Evolutionary conservation across 64 coral and sea anemone species (phyloP), one percentile per base, ranked within the genome.

Genomic region (Montipora cactus): DNA sequence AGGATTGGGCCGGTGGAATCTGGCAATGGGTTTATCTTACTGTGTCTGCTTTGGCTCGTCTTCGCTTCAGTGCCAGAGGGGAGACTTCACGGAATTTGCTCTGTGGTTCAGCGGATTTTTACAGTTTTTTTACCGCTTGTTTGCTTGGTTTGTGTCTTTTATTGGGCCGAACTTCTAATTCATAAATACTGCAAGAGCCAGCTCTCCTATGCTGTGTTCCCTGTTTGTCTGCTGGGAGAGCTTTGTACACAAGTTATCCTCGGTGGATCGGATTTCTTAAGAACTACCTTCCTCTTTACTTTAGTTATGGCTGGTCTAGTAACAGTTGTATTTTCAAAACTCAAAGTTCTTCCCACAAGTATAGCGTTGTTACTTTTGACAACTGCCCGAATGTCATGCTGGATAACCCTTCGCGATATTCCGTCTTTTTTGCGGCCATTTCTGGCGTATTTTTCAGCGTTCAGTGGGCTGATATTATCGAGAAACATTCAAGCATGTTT

Each of bases 231-330:
- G 61, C 74, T 88, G 44, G 96, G 96, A 89, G 96, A 98, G 83
- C 89, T 98, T 94, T 94, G 96, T 95, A 98, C 96, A 89, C 96
- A 98, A 88, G 87, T 94, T 74, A 90, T 98, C 91, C 74, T 98
- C 37, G 96, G 94, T 87, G 89, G 93, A 81, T 98, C 96, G 73
- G 96, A 98, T 95, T 94, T 98, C 91, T 79, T 98, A 74, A 82
- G 96, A 91, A 90, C 83, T 92, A 98, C 91, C 45, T 81, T 94
- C 81, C 77, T 98, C 73, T 98, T 98, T 84, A 95, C 96, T 47
- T 78, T 98, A 22, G 55, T 98, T 14, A 22, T 98, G 73, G 89
- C 93, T 19, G 96, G 89, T 2, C 87, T 94, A 21, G 93, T 91
- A 77, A 91, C 96, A 87, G 89, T 86, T 37, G 88, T 93, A 77